Evolutionary conservation across 1,140 invertebrate genomes (phyloP).

Genomic region (Diorhabda sublineata): DNA sequence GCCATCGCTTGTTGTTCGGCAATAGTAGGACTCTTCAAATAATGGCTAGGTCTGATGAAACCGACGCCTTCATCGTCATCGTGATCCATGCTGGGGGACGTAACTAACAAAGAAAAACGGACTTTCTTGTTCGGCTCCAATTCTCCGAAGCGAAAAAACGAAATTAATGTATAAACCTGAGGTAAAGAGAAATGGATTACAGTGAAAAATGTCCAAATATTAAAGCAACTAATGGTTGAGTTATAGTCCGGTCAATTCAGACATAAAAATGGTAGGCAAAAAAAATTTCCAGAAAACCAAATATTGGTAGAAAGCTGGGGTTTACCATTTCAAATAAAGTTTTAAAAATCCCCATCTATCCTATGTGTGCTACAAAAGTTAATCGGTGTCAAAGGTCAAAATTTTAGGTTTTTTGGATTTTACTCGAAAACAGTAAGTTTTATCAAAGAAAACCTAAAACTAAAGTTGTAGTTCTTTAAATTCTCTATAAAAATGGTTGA

Average conservation of each 20-base stretch:
- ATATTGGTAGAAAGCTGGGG: no score
- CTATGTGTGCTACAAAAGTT: no score
- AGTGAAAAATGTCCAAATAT: background rate
- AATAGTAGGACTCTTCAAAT: conserved; percentile 49
- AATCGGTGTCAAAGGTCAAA: no score
- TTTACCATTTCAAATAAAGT: background rate
- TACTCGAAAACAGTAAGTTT: no score
- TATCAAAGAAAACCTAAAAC: background rate
- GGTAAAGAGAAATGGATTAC: background rate
- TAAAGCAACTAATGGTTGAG: background rate
- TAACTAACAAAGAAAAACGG: conserved; percentile 28
- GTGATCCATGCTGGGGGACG: conserved; percentile 47
- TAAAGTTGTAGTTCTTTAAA: background rate
- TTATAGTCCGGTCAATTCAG: background rate
- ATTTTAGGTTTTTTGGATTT: no score
- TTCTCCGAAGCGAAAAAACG: background rate
- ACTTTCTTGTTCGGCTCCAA: conserved; percentile 23
- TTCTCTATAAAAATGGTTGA: no score
- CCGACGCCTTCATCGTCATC: conserved; percentile 57
- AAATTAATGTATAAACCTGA: background rate
- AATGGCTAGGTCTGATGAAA: conserved; percentile 56
- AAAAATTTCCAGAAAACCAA: background rate
- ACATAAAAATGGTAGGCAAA: background rate
- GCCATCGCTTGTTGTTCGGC: conserved; percentile 46
- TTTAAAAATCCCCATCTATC: background rate